phyloP scores from a whole-genome alignment of 1,140 invertebrate genomes.

The Anagrus nilaparvatae region DNA sequence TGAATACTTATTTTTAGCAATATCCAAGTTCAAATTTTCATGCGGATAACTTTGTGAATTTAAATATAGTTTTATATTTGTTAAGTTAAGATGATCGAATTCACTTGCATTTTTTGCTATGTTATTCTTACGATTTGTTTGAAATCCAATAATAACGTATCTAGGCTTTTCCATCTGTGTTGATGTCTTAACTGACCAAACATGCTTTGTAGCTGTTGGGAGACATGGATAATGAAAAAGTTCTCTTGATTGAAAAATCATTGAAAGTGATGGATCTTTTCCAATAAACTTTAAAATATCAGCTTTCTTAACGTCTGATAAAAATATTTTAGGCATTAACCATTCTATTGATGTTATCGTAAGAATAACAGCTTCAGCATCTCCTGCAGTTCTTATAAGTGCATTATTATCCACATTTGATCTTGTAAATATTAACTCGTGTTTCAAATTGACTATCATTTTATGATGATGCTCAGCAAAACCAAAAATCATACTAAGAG shows the following conservation, averaged over 20 bases:
- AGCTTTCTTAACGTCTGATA: no score
- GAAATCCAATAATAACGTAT: conserved; percentile 20
- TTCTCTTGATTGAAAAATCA: conserved; percentile 30
- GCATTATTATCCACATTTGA: no score
- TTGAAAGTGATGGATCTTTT: no score
- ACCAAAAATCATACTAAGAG: no score
- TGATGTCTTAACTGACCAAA: conserved; percentile 23
- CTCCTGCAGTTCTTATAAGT: no score
- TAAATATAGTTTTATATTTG: conserved; percentile 24
- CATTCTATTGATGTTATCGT: no score
- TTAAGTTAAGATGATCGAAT: conserved; percentile 12
- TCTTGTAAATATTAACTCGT: no score
- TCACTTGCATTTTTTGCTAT: conserved; percentile 2
- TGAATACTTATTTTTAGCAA: conserved; percentile 21
- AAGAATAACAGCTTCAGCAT: no score
- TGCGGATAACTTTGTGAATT: conserved; percentile 29
- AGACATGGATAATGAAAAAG: conserved; percentile 31
- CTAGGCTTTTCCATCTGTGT: conserved; percentile 24
- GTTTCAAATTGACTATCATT: no score
- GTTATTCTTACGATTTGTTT: conserved; percentile 15
- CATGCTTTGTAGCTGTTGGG: conserved; percentile 20
- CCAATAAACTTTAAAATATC: no score
- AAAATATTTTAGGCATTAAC: no score
- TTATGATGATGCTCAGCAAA: no score
- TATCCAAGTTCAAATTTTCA: conserved; percentile 24